Evolutionary conservation across 2,113 vertebrate species (phyloP), one percentile per base, ranked within the genome.

Genomic region (Nansenia antarctica): DNA sequence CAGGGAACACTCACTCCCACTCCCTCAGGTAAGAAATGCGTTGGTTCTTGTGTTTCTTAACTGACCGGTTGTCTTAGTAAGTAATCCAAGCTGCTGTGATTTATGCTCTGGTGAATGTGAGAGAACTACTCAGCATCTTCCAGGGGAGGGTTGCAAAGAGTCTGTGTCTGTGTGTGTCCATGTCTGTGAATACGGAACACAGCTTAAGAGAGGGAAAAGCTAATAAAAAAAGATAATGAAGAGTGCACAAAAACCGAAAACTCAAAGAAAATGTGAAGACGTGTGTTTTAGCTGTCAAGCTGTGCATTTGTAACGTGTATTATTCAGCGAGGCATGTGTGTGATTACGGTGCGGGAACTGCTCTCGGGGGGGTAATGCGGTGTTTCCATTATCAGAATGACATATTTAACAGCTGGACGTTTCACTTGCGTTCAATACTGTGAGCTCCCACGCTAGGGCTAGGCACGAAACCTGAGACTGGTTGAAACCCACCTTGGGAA

Each of bases 221-320:
- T n/a, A n/a, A n/a, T n/a, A n/a, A n/a, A 11, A 11, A 37, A 5
- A 37, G 35, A 37, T 9, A 37, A 11, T 37, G 11, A 5, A 37
- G 35, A 11, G n/a, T n/a, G n/a, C n/a, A n/a, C n/a, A n/a, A n/a
- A n/a, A n/a, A n/a, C n/a, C n/a, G n/a, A n/a, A n/a, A 24, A 62
- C 22, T 4, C 22, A 20, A 30, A 15, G 22, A 77, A n/a, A n/a
- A 81, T 71, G 26, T 49, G 4, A 62, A 31, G 68, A 77, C n/a
- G 68, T 60, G 73, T 35, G 4, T 37, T 39, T 45, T 12, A 39
- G 18, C 18, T 54, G 37, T 30, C 34, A 62, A 3, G n/a, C 15
- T 24, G 9, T 55, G 27, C 31, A 31, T 31, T n/a, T 30, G 11
- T 59, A 11, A 15, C 5, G 18, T 27, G 35, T n/a, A 59, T 49